A percentile compares a stretch with the other conserved stretches of the same genome.
Conservation (phyloP, 2,113 vertebrate species). For the Labrus mixtus region DNA sequence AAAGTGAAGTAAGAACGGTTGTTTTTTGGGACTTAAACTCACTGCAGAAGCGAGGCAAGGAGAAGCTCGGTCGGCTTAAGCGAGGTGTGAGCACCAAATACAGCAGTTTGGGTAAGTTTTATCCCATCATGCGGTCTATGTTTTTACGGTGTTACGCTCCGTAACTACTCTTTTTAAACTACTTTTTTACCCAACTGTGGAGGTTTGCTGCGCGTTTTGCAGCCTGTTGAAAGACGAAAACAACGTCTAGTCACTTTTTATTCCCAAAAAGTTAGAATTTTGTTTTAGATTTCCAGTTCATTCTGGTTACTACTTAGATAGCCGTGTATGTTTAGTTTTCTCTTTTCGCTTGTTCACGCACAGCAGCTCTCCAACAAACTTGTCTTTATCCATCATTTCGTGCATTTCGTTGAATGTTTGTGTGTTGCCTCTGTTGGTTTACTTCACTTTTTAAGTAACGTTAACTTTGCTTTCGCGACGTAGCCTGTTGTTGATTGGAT, state of each 20-base stretch:
- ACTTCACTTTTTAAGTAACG: background rate
- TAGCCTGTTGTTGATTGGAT: conserved; percentile 66
- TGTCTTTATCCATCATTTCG: rapidly evolving
- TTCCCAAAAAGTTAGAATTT: conserved; percentile 21
- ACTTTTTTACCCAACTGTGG: background rate
- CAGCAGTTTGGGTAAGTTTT: conserved; percentile 78
- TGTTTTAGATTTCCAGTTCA: background rate
- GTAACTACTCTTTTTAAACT: conserved; percentile 21
- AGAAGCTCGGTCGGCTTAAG: conserved; percentile 35
- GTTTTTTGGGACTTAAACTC: conserved; percentile 60
- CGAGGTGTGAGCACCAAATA: conserved; percentile 62
- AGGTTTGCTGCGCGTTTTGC: background rate
- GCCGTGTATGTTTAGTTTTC: conserved; percentile 66
- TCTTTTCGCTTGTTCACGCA: background rate
- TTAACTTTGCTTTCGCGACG: conserved; percentile 34
- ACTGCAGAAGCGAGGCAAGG: conserved; percentile 27
- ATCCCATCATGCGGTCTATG: conserved; percentile 43
- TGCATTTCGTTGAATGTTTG: background rate
- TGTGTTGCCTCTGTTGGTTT: background rate
- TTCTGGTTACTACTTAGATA: conserved; percentile 34
- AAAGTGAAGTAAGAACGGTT: conserved; percentile 49
- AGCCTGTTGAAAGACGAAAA: background rate
- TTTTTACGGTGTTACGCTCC: conserved; percentile 29
- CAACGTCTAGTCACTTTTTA: background rate
- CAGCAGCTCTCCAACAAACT: background rate